A percentile compares a stretch with the other conserved stretches of the same genome.
phyloP scores from a whole-genome alignment of 53 echinoderm and acorn worm genomes.

The Henricia sp. region DNA sequence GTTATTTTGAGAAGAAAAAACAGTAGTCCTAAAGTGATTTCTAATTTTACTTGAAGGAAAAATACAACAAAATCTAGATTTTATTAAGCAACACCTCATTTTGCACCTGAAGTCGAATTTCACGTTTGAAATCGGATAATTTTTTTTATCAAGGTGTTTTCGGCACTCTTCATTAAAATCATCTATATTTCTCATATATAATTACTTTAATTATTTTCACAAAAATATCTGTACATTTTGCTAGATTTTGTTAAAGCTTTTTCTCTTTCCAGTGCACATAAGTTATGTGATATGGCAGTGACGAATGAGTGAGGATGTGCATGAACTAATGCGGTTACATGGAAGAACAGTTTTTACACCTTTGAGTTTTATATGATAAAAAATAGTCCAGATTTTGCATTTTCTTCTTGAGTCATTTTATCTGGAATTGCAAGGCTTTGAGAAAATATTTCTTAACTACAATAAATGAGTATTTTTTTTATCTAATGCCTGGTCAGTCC shows the following conservation, averaged over 20 bases:
- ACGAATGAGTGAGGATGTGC: not conserved
- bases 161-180: not conserved
- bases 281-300: not conserved
- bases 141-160: conserved; percentile 18
- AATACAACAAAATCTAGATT: not conserved
- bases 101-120: not conserved
- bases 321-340: not conserved
- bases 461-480: no score
- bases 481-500: no score
- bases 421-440: no score
- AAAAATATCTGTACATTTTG: conserved; percentile 8
- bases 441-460: no score
- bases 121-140: not conserved
- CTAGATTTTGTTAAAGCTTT: not conserved
- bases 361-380: no score
- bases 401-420: no score
- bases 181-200: conserved; percentile 29
- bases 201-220: conserved; percentile 6
- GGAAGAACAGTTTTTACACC: no score
- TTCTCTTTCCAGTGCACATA: not conserved
- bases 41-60: no score
- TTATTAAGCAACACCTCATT: not conserved
- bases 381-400: no score
- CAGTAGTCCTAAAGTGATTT: no score
- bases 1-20: no score